These are phyloP conservation scores for Actinia equina DNA, from an alignment of 64 coral and sea anemone genomes.

Conservation along the genomic window DNA sequence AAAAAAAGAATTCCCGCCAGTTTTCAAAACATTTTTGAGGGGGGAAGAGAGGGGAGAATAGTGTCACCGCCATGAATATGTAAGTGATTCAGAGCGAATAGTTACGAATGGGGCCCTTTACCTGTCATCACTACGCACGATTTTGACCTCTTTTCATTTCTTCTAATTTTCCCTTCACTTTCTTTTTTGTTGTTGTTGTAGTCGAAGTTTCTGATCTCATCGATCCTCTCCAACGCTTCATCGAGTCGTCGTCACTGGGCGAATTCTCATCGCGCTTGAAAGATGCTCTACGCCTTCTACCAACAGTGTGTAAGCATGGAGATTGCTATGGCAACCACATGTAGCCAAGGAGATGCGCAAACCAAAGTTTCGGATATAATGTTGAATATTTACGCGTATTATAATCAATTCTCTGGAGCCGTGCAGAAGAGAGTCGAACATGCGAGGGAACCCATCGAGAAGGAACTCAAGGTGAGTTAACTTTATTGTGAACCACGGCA, in stretches of 20 bases:
- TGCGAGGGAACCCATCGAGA: slow-evolving; percentile 84
- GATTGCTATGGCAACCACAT: background rate
- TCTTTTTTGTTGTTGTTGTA: background rate
- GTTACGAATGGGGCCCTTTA: too few species aligned
- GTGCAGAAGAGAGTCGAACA: slow-evolving; percentile 41
- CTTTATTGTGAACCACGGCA: too few species aligned
- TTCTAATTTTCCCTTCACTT: background rate
- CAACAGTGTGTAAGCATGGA: slow-evolving; percentile 33
- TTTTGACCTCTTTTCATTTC: background rate
- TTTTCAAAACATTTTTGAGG: too few species aligned
- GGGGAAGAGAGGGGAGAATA: too few species aligned
- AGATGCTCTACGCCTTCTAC: slow-evolving; percentile 71
- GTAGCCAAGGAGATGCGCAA: slow-evolving; percentile 15
- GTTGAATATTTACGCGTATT: slow-evolving; percentile 78
- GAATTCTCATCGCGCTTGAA: slow-evolving; percentile 68
- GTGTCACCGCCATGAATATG: too few species aligned
- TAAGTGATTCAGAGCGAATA: too few species aligned
- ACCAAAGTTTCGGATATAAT: slow-evolving; percentile 55
- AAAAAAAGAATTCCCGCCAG: too few species aligned
- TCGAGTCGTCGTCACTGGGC: slow-evolving; percentile 84
- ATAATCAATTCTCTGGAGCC: slow-evolving; percentile 75
- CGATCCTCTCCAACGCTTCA: slow-evolving; percentile 73
- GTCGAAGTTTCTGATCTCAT: slow-evolving; percentile 24
- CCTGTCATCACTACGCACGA: background rate
- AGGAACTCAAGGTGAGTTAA: slow-evolving; percentile 82